phyloP scores from a whole-genome alignment of 2,888 invertebrate genomes.

The Clostera curtula region DNA sequence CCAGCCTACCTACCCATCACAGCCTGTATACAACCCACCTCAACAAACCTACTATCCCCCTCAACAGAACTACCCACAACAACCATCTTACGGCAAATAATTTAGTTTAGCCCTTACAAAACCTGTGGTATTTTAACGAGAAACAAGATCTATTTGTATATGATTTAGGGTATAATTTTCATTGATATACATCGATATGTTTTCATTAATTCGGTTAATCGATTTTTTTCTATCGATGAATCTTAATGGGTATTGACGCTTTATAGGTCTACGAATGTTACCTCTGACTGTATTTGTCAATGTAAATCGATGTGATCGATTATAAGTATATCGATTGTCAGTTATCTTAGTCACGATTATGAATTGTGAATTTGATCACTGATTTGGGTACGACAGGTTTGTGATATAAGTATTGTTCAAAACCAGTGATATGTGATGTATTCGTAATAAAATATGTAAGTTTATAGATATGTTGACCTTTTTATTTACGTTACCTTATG shows the following conservation, averaged over 20 bases:
- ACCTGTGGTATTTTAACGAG: conserved; percentile 1
- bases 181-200: not conserved
- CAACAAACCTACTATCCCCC: conserved; percentile 11
- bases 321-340: conserved; percentile 27
- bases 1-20: conserved; percentile 14
- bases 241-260: conserved; percentile 16
- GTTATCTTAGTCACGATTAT: conserved; percentile 55
- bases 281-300: conserved; percentile 25
- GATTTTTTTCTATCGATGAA: conserved; percentile 6
- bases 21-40: conserved; percentile 16
- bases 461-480: conserved; percentile 19
- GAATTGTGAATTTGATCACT: conserved; percentile 62
- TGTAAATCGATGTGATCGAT: conserved; percentile 16
- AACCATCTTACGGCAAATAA: conserved; percentile 14
- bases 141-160: conserved; percentile 4
- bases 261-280: conserved; percentile 30
- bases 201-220: not conserved
- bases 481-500: conserved; percentile 10
- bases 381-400: conserved; percentile 29
- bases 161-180: conserved; percentile 4
- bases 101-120: conserved; percentile 16
- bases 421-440: conserved; percentile 37
- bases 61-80: conserved; percentile 13
- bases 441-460: conserved; percentile 33
- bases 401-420: conserved; percentile 36